phyloP scores from a whole-genome alignment of 2,797 vertebrate genomes.

The Halcyon chelicuti region DNA sequence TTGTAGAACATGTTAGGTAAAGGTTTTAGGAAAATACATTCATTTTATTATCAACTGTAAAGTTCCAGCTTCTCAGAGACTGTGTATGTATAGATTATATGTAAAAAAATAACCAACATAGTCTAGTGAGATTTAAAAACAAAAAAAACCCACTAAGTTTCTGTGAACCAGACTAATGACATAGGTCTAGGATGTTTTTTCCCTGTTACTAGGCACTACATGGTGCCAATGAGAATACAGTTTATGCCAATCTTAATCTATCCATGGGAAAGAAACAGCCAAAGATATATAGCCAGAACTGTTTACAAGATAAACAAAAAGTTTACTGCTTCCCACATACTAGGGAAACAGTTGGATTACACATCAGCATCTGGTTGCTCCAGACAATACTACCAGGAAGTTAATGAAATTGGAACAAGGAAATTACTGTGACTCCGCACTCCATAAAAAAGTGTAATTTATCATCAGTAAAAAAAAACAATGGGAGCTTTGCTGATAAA shows the following conservation, averaged over 20 bases:
- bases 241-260: not conserved
- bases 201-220: not conserved
- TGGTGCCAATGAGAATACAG: not conserved
- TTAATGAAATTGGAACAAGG: constrained; percentile 78
- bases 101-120: not conserved
- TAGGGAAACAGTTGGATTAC: constrained; percentile 79
- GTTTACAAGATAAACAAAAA: constrained; percentile 70
- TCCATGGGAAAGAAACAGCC: constrained; percentile 72
- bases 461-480: constrained; percentile 70
- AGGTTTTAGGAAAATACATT: not conserved
- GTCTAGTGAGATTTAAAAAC: constrained; percentile 11
- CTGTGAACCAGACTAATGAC: constrained; percentile 34
- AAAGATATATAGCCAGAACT: constrained; percentile 58
- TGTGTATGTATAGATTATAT: not conserved
- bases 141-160: constrained; percentile 14
- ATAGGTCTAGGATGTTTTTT: constrained; percentile 4
- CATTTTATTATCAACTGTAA: not conserved
- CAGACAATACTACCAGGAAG: constrained; percentile 82
- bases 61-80: not conserved
- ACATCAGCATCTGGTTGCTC: constrained; percentile 75
- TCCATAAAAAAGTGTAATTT: constrained; percentile 78
- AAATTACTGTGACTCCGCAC: constrained; percentile 78
- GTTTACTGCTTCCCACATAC: constrained; percentile 78
- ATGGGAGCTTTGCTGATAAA: constrained; percentile 71
- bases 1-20: not conserved